Evolutionary conservation across 1,140 invertebrate species (phyloP), one percentile per base, ranked within the genome.

Genomic region (Paramacrobiotus metropolitanus): DNA sequence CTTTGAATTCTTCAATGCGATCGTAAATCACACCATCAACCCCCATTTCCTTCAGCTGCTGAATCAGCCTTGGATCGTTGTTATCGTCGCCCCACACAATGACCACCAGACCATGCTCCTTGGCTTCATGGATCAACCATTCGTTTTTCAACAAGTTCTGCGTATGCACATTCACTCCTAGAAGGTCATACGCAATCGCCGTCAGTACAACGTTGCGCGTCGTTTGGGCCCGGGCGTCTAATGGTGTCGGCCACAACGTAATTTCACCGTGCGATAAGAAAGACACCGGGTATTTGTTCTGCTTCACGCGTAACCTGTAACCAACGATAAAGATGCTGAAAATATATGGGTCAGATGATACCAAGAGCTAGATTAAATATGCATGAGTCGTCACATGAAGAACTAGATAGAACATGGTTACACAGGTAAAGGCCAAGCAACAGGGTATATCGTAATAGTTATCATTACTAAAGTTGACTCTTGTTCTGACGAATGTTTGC

Each of bases 51-150:
- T 91, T 91, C 0, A 94, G 76, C 68, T 83, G 79, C 65, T 83
- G 82, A 44, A 93, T 89, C 1, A 85, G 86, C n/a, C 81, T 80
- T 62, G 81, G 81, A 70, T 87, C 82, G 67, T 93, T 92, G 68
- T 90, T 91, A 69, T 92, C 87, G 69, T 94, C 88, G 2, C 91
- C 91, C 91, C 91, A 96, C 70, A 87, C 91, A 70, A 95, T 95
- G 44, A 93, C 80, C 1, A 92, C 80, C 21, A 94, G 76, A 20
- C 84, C 83, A 30, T 80, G 77, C 65, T 84, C 78, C 65, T 81
- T 82, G 0, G 84, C 84, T 59, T 83, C 69, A 66, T 84, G 80
- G 1, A 91, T 81, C 73, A 87, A 80, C 15, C 78, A 79, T 21
- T 83, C 78, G 74, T 94, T 85, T 60, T 85, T 74, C 48, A 95